Base-by-base conservation (phyloP, 1,140 invertebrate genomes). In the Cyphomyrmex costatus region DNA sequence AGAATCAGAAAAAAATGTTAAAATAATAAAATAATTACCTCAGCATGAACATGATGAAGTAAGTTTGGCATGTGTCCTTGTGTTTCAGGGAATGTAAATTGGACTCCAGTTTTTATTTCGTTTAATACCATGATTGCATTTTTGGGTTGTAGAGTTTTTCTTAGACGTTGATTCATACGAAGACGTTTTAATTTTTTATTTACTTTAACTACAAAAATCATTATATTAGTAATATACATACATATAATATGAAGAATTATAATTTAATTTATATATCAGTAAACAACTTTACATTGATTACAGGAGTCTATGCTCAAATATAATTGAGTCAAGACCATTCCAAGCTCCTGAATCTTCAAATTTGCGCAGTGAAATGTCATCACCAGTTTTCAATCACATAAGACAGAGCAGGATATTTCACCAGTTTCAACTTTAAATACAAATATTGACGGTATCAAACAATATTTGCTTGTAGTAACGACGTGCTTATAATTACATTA, bases 41-140 rank as follows among this genome's bases (percentile, higher is more conserved):
- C 94, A 66, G 94, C 94, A 85, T 95, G 94, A 42, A 95, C 95
- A 2, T 95, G 90, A 87, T 95, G 95, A 8, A 95, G 77, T 2
- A 94, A 94, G 30, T 93, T 95, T 6, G 92, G 90, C 89, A 95
- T 89, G 24, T 90, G 88, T 73, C 94, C 82, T 68, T 95, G 94
- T 46, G 91, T 93, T 87, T 95, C 95, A 16, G 94, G 94, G 83
- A 95, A 95, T 24, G 93, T 95, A 21, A 95, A 95, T 70, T 95
- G 93, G 0, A 95, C 93, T 51, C 94, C 95, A 58, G 96, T 95
- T 86, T 97, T 96, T 88, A 98, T 96, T 95, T 98, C 98, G 94
- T 98, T 98, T 14, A 98, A 95, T 80, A 98, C 97, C 97, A 98
- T 98, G 42, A 98, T 96, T 6, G 98, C 97, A 92, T 98, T 98